These are phyloP conservation scores for Montifringilla adamsi DNA, from an alignment of 2,113 vertebrate genomes.

Conservation along the genomic window DNA sequence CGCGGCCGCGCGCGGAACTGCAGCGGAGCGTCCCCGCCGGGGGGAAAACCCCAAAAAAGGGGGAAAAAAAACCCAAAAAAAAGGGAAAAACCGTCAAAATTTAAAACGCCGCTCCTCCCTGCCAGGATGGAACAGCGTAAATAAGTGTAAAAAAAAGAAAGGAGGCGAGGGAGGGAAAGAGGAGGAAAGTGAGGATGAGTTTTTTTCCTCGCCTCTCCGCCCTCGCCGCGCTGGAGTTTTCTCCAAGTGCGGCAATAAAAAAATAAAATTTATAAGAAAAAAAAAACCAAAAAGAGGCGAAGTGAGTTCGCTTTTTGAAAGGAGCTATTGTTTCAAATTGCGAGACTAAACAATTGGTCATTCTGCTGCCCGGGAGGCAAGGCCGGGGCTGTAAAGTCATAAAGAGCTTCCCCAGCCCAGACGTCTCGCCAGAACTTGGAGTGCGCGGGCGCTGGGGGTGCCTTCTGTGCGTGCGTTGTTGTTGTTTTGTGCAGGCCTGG, in stretches of 20 bases:
- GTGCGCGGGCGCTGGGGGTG: not conserved
- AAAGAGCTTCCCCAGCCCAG: conserved; percentile 71
- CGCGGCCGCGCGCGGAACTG: not conserved
- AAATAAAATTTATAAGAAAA: not conserved
- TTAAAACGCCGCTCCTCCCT: rapidly evolving
- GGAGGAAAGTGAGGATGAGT: not conserved
- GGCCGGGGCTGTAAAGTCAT: conserved; percentile 73
- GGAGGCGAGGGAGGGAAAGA: rapidly evolving
- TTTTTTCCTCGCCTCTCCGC: not conserved
- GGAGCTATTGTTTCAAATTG: conserved; percentile 64
- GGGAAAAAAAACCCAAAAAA: not conserved
- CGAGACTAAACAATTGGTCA: conserved; percentile 72
- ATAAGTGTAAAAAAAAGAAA: rapidly evolving
- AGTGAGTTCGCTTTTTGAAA: conserved; percentile 57
- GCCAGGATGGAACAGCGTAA: rapidly evolving
- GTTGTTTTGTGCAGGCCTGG: conserved; percentile 61
- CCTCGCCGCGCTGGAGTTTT: not conserved
- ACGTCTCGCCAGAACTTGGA: conserved; percentile 76
- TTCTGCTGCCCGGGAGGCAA: conserved; percentile 61
- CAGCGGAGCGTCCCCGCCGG: rapidly evolving
- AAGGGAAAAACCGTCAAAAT: not conserved
- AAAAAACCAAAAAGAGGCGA: not conserved
- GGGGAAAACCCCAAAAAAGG: rapidly evolving
- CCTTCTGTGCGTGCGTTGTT: not conserved
- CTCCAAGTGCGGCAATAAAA: not conserved